Base-by-base conservation (phyloP, 1,140 invertebrate species). In the Diploscapter pachys region DNA sequence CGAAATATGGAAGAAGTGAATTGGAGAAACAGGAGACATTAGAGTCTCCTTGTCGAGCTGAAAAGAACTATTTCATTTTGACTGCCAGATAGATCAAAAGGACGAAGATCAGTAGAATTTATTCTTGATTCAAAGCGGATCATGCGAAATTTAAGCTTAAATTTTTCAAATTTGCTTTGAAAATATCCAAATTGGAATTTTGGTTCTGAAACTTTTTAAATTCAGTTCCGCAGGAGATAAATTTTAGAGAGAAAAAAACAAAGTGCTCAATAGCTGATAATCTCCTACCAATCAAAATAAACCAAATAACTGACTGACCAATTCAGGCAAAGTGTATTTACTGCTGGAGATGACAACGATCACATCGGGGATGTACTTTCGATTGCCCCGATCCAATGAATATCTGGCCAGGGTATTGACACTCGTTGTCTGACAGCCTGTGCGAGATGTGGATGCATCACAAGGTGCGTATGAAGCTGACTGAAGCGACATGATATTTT, bases 11-110 rank as follows among this genome's bases (percentile, higher is more conserved):
- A 63, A 77, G 8, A 57, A 56, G 73, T 75, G 73, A 48, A 75
- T 76, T 13, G 73, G 72, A 31, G 73, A 74, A 75, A 59, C 53
- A n/a, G 72, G 72, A 48, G 57, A 75, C 49, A 75, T 56, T 31
- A 75, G 72, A 5, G 63, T 51, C 76, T 75, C 72, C 13, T 49
- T 77, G 4, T 56, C 53, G 8, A 31, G 56, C 71, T 76, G 51
- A 48, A 73, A 73, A 6, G 9, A 13, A 5, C 48, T 9, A 31
- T 72, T 75, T 6, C 9, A 13, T 9, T 11, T 9, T 49, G 9
- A 62, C 52, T 48, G 67, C 8, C 8, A 6, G 11, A 62, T 9
- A 70, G 9, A 57, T 13, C 31, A 31, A 31, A 31, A 31, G 31
- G 31, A 31, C 31, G 31, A 31, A 31, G 31, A 31, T 31, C 31